Evolutionary conservation across 2,797 vertebrate species (phyloP), one percentile per base, ranked within the genome.

Genomic region (Chelonia mydas): DNA sequence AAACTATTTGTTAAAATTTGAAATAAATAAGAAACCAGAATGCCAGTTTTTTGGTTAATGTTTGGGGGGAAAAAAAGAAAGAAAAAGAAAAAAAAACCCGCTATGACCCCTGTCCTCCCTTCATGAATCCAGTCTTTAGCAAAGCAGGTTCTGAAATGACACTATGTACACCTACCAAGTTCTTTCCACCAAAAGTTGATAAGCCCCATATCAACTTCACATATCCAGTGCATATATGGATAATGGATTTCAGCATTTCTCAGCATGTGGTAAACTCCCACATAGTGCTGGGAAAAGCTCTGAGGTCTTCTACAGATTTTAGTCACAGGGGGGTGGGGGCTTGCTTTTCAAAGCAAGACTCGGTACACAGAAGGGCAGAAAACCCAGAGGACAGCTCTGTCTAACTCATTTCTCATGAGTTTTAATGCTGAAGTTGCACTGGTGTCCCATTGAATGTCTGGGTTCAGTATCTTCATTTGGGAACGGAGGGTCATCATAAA

Each of bases 201-300:
- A 65, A 49, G 33, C 51, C 61, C 41, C 83, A 0, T 0, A 61
- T n/a, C 12, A 94, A 83, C 88, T 5, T 79, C 65, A 84, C 0
- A 0, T 27, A 55, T 50, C 33, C 0, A 2, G 33, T 27, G 33
- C 49, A 0, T 0, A 1, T 23, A 11, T 28, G 37, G 54, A 47
- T 49, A 87, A 77, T 0, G 17, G 74, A n/a, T 53, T 53, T 82
- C 72, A 6, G 3, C 33, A 9, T 0, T 0, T 47, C 49, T 31
- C 27, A 7, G 47, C 23, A 7, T 0, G 1, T 37, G n/a, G 68
- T 61, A 84, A 82, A 2, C 65, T 74, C n/a, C 53, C 27, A 51
- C 28, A 50, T n/a, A 28, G 47, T 19, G 28, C 33, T 84, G 61
- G 83, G n/a, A 53, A 72, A 51, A 51, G 77, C 77, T 80, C 55